Conservation (phyloP, 2,797 vertebrate species). For the Vultur gryphus region DNA sequence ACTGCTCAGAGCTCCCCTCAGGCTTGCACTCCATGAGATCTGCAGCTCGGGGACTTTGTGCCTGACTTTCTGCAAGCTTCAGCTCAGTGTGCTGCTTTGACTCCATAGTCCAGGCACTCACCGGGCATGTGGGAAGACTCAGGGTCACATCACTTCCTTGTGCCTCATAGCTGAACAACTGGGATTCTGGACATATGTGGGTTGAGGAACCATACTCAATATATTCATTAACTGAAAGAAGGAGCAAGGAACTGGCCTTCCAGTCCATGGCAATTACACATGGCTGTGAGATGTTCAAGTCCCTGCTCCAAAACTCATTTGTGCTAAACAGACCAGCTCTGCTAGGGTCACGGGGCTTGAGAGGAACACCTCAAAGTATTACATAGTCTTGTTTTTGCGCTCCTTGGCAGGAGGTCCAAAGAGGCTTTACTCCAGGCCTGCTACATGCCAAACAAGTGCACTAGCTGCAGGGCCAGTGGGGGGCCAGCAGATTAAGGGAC, state of each 20-base stretch:
- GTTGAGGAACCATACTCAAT: not conserved
- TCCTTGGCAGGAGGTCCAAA: not conserved
- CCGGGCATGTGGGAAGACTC: not conserved
- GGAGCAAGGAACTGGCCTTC: not conserved
- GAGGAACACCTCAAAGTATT: not conserved
- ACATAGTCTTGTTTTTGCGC: not conserved
- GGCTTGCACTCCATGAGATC: not conserved
- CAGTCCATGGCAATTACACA: not conserved
- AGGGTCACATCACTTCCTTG: not conserved
- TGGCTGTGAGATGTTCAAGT: not conserved
- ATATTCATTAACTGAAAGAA: not conserved
- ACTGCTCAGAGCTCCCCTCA: not conserved
- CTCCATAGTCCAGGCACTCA: not conserved
- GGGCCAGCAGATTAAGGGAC: not conserved
- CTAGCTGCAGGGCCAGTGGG: not conserved
- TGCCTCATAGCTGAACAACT: not conserved
- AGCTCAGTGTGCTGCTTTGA: fast-evolving
- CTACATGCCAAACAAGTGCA: not conserved
- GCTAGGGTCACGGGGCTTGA: not conserved
- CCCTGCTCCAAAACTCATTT: not conserved
- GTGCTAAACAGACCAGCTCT: not conserved
- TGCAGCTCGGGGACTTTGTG: not conserved
- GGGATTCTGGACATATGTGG: not conserved
- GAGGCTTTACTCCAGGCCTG: not conserved
- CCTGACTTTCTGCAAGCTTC: not conserved